phyloP scores from a whole-genome alignment of 2,113 vertebrate genomes.

The Ginglymostoma cirratum region DNA sequence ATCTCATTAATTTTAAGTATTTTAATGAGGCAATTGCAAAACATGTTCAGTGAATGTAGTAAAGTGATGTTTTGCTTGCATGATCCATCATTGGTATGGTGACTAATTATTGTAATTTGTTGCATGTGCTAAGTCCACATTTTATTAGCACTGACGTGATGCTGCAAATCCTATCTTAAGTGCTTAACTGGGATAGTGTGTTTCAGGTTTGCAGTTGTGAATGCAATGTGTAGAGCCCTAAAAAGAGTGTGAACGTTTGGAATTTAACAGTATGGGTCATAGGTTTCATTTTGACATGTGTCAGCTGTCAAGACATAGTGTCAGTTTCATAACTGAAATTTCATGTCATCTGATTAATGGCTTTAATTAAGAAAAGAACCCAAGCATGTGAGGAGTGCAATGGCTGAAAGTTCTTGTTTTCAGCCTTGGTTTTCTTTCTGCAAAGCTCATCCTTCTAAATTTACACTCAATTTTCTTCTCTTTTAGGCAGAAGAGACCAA shows the following conservation, averaged over 20 bases:
- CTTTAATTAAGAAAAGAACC: slow-evolving; percentile 30
- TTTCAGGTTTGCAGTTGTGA: neutral
- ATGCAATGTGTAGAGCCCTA: neutral
- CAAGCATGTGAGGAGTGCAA: slow-evolving; percentile 9
- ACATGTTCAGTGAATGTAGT: neutral
- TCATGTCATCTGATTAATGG: slow-evolving; percentile 36
- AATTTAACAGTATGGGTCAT: slow-evolving; percentile 19
- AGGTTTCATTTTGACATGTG: slow-evolving; percentile 36
- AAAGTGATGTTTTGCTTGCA: neutral
- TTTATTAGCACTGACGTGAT: neutral
- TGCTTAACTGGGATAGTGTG: neutral
- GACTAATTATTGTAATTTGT: neutral
- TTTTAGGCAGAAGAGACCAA: slow-evolving; percentile 44
- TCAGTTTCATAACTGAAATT: slow-evolving; percentile 34
- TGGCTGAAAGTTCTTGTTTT: slow-evolving; percentile 1
- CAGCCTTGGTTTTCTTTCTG: neutral
- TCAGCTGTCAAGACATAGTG: slow-evolving; percentile 21
- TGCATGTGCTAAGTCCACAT: neutral
- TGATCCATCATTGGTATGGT: neutral
- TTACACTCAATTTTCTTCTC: slow-evolving; percentile 31
- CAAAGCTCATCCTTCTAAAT: slow-evolving; percentile 26
- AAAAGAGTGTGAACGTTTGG: neutral
- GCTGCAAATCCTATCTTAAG: neutral
- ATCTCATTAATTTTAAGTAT: neutral
- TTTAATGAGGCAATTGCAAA: neutral